Evolutionary conservation across 1,140 invertebrate genomes (phyloP).

Genomic region (Bemisia tabaci): DNA sequence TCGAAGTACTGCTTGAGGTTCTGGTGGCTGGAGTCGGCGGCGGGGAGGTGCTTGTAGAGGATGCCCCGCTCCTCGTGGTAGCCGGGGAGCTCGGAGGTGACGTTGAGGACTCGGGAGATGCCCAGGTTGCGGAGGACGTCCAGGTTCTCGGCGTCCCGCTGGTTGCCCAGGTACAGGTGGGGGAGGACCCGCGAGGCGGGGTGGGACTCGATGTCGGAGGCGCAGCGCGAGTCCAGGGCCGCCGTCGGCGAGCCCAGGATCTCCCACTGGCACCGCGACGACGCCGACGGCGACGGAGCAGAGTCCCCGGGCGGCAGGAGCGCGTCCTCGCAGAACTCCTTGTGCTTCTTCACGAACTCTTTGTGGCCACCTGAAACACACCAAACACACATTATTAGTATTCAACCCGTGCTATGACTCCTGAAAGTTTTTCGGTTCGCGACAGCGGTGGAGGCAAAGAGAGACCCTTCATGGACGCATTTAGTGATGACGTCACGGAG

Average conservation of each 20-base stretch:
- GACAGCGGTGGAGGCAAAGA: too few relatives aligned
- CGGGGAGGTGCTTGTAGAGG: slow-evolving; percentile 67
- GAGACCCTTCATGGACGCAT: too few relatives aligned
- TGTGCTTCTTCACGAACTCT: slow-evolving; percentile 49
- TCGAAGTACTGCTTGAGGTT: slow-evolving; percentile 87
- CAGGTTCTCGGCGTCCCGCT: slow-evolving; percentile 62
- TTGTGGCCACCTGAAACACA: slow-evolving; percentile 48
- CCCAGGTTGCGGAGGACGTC: slow-evolving; percentile 47
- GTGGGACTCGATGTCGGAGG: slow-evolving; percentile 53
- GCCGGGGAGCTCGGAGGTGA: slow-evolving; percentile 56
- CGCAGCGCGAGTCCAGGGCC: slow-evolving; percentile 27
- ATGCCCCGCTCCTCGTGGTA: slow-evolving; percentile 55
- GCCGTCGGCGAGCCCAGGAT: slow-evolving; percentile 23
- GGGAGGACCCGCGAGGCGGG: slow-evolving; percentile 68
- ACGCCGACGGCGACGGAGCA: slow-evolving; percentile 23
- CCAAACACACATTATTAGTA: slow-evolving; percentile 13
- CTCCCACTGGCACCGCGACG: slow-evolving; percentile 27
- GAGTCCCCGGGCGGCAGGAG: slow-evolving; percentile 31
- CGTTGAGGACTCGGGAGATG: slow-evolving; percentile 64
- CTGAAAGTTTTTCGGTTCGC: too few relatives aligned
- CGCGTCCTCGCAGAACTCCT: slow-evolving; percentile 47
- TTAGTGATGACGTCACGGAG: too few relatives aligned
- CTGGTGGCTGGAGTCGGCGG: slow-evolving; percentile 70
- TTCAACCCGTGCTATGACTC: too few relatives aligned
- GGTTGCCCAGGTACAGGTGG: slow-evolving; percentile 79